Conservation (phyloP, 2,797 vertebrate genomes). For the Rhinogobio ventralis region DNA sequence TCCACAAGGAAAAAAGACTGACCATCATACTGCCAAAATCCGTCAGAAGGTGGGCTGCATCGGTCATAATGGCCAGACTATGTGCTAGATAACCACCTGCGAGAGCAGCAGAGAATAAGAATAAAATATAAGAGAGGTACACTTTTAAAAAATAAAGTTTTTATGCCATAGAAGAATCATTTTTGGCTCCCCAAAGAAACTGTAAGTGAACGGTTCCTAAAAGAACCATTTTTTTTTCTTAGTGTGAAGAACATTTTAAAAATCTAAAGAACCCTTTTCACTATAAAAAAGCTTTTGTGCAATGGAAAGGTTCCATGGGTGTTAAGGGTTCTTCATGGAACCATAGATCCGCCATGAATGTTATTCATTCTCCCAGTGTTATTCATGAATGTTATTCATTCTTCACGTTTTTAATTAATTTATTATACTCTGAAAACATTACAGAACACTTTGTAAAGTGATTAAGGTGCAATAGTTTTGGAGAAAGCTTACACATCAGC, state of each 20-base stretch:
- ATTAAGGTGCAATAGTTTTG: neutral
- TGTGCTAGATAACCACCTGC: slow-evolving; percentile 94
- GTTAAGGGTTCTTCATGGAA: neutral
- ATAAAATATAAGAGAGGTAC: neutral
- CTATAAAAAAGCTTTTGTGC: neutral
- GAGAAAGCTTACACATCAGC: neutral
- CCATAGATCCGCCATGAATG: neutral
- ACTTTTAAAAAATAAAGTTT: neutral
- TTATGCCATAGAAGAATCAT: neutral
- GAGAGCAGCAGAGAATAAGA: neutral
- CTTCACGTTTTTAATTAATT: neutral
- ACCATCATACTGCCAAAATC: slow-evolving; percentile 96
- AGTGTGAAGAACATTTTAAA: too few species aligned
- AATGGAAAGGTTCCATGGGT: neutral
- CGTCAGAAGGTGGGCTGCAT: slow-evolving; percentile 91
- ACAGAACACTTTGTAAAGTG: neutral
- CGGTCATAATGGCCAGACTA: slow-evolving; percentile 97
- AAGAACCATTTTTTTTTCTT: too few species aligned
- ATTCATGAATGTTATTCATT: slow-evolving; percentile 9
- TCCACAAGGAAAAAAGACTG: slow-evolving; percentile 96
- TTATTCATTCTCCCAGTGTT: slow-evolving; percentile 5
- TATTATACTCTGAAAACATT: neutral
- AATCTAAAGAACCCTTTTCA: too few species aligned
- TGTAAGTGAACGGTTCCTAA: too few species aligned
- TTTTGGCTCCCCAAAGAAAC: neutral